Conservation (phyloP, 2,113 vertebrate genomes). For the Semnopithecus entellus region DNA sequence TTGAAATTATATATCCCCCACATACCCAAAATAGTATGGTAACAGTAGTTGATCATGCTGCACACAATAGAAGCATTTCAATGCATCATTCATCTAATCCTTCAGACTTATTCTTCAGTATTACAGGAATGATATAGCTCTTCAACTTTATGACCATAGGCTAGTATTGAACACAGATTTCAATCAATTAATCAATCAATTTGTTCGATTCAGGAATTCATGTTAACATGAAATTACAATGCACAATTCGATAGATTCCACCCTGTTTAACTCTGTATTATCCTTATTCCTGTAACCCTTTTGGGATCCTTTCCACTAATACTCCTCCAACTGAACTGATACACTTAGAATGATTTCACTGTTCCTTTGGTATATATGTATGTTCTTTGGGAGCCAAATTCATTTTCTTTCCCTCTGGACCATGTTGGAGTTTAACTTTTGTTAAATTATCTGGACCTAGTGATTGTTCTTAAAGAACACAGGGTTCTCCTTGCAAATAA, state of each 20-base stretch:
- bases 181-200: background rate
- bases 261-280: background rate
- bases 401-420: background rate
- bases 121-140: fast-evolving
- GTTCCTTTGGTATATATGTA: background rate
- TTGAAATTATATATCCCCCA: background rate
- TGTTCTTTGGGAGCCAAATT: background rate
- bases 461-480: background rate
- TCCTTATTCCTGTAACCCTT: background rate
- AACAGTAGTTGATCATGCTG: background rate
- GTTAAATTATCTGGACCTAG: background rate
- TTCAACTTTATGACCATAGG: background rate
- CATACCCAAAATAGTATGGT: fast-evolving
- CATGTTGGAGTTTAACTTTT: background rate
- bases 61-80: background rate
- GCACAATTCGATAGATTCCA: background rate
- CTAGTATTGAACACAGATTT: background rate
- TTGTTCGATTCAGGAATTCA: background rate
- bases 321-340: background rate
- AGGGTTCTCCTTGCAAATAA: background rate
- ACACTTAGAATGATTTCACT: background rate
- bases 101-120: background rate
- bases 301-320: background rate
- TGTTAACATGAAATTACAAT: background rate
- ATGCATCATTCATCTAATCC: background rate